Evolutionary conservation across 2,113 vertebrate genomes (phyloP).

Genomic region (Mesocricetus auratus): DNA sequence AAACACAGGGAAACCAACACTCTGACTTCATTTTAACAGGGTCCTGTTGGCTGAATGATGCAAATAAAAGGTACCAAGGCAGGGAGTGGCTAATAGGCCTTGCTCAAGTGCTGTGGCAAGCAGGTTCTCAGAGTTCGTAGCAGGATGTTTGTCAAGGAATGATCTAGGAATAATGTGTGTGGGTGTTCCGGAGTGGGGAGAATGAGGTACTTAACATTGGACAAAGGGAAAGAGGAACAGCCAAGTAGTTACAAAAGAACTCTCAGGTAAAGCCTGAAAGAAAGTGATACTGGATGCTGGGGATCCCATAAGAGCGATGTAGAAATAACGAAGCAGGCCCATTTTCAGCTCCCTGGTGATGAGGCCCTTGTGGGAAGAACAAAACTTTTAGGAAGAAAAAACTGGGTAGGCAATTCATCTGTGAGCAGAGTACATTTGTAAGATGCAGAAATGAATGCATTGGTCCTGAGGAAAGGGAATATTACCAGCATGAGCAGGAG

Average conservation of each 20-base stretch:
- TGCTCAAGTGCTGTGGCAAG: neutral
- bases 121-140: neutral
- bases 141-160: neutral
- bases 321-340: neutral
- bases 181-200: neutral
- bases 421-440: neutral
- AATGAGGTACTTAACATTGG: neutral
- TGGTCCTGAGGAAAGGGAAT: neutral
- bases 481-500: neutral
- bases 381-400: neutral
- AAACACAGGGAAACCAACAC: neutral
- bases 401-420: neutral
- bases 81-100: neutral
- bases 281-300: neutral
- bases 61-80: neutral
- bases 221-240: neutral
- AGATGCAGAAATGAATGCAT: neutral
- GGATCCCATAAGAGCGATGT: too few species aligned
- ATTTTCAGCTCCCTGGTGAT: neutral
- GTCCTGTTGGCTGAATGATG: neutral
- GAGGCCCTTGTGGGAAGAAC: neutral
- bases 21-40: neutral
- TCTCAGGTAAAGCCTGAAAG: neutral
- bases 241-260: neutral
- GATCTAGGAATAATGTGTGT: neutral